Evolutionary conservation across 1,140 invertebrate species (phyloP).

Genomic region (Eubasilissa regina): DNA sequence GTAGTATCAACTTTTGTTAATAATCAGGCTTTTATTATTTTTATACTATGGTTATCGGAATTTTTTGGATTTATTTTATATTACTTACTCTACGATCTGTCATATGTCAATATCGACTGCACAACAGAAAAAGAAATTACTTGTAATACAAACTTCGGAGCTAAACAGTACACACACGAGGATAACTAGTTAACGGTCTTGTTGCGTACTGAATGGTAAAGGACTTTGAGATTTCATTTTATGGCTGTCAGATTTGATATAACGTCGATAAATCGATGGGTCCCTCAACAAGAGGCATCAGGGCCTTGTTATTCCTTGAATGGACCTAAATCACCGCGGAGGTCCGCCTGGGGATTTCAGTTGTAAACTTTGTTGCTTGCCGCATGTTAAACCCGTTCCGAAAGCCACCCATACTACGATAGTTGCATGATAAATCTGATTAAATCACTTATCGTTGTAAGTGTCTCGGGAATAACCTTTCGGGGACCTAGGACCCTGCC

Average conservation of each 20-base stretch:
- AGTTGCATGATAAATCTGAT: slow-evolving; percentile 49
- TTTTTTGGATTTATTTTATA: too few species aligned
- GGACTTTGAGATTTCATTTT: too few species aligned
- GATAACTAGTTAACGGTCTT: too few species aligned
- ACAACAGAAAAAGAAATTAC: too few species aligned
- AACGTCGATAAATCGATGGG: slow-evolving; percentile 25
- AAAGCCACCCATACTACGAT: slow-evolving; percentile 37
- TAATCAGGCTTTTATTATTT: too few species aligned
- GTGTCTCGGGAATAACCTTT: slow-evolving; percentile 42
- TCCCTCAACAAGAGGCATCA: slow-evolving; percentile 25
- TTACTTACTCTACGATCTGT: too few species aligned
- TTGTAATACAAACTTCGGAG: not conserved
- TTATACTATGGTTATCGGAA: too few species aligned
- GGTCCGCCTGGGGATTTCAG: slow-evolving; percentile 44
- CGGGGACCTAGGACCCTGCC: slow-evolving; percentile 4
- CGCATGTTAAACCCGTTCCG: slow-evolving; percentile 37
- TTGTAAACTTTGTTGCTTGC: slow-evolving; percentile 55
- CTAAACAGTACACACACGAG: too few species aligned
- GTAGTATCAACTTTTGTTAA: too few species aligned
- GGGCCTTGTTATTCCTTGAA: slow-evolving; percentile 8
- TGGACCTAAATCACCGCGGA: slow-evolving; percentile 40
- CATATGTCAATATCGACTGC: too few species aligned
- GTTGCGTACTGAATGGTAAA: too few species aligned
- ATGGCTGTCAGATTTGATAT: not conserved
- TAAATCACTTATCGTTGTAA: slow-evolving; percentile 47